phyloP scores from a whole-genome alignment of 2,888 invertebrate genomes.

The Pristionchus entomophagus region DNA sequence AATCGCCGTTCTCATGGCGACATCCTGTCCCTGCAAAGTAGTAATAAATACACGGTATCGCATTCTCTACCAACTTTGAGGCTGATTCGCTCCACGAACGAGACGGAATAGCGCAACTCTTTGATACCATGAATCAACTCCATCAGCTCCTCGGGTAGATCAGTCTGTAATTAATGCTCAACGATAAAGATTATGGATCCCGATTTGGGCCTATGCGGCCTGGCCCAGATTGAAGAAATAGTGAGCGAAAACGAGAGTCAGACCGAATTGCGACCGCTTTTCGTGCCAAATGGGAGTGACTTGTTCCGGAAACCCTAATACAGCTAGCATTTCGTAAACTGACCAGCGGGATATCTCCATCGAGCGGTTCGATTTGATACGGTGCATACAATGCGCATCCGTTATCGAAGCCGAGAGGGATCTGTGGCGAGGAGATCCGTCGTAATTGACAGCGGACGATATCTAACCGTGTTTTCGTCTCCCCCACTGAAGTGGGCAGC shows the following conservation, averaged over 20 bases:
- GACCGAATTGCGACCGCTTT: no score
- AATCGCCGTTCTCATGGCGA: constrained; percentile 1
- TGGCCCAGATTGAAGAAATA: no score
- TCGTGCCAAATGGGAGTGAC: no score
- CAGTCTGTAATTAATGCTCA: no score
- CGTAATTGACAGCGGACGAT: no score
- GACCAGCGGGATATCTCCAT: neutral
- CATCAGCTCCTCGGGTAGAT: neutral
- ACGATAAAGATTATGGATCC: no score
- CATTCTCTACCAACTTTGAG: neutral
- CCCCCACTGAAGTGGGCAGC: neutral
- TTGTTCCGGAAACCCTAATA: neutral
- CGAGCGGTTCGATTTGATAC: neutral
- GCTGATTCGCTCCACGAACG: constrained; percentile 8
- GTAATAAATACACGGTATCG: no score
- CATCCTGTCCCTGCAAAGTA: neutral
- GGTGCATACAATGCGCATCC: constrained; percentile 7
- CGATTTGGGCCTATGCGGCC: no score
- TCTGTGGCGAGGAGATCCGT: no score
- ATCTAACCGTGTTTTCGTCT: neutral
- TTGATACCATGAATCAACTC: neutral
- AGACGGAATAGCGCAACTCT: neutral
- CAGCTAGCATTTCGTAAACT: neutral
- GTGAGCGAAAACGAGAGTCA: no score
- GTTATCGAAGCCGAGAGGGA: constrained; percentile 17